Conservation (phyloP, 2,797 vertebrate genomes). For the Taenioides sp. region DNA sequence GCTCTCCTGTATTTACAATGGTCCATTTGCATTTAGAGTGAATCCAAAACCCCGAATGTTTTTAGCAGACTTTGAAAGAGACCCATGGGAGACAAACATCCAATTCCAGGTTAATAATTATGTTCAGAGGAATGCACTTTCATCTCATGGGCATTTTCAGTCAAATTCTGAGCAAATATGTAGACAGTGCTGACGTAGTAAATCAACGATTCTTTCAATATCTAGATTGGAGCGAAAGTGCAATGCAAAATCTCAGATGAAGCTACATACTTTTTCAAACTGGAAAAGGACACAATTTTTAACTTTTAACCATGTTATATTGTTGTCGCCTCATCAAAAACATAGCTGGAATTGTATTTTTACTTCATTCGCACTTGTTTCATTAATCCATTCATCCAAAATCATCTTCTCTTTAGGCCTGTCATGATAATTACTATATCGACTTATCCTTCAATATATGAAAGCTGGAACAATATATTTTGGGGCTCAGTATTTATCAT, state of each 20-base stretch:
- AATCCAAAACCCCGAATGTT: constrained; percentile 42
- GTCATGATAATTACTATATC: too few relatives aligned
- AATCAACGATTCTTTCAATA: constrained; percentile 19
- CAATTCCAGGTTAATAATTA: neutral
- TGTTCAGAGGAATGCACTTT: constrained; percentile 12
- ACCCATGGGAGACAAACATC: constrained; percentile 13
- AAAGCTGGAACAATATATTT: too few relatives aligned
- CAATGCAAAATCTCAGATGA: constrained; percentile 26
- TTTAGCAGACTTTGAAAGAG: constrained; percentile 19
- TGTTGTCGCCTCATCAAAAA: too few relatives aligned
- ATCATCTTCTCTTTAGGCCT: too few relatives aligned
- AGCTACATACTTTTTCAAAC: constrained; percentile 31
- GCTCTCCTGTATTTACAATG: constrained; percentile 20
- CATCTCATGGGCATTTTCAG: neutral
- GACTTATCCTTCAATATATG: too few relatives aligned
- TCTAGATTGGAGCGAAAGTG: constrained; percentile 35
- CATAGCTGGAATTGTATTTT: too few relatives aligned
- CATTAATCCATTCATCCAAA: too few relatives aligned
- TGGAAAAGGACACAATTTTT: neutral
- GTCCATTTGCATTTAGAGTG: constrained; percentile 45
- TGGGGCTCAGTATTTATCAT: too few relatives aligned
- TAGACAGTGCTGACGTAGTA: constrained; percentile 20
- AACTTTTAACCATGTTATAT: too few relatives aligned
- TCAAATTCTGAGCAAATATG: neutral
- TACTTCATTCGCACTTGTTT: too few relatives aligned